Percentiles rank a stretch among this genome's conserved stretches.
Evolutionary conservation across 2,113 vertebrate species (phyloP).

Genomic region (Prunella fulvescens): DNA sequence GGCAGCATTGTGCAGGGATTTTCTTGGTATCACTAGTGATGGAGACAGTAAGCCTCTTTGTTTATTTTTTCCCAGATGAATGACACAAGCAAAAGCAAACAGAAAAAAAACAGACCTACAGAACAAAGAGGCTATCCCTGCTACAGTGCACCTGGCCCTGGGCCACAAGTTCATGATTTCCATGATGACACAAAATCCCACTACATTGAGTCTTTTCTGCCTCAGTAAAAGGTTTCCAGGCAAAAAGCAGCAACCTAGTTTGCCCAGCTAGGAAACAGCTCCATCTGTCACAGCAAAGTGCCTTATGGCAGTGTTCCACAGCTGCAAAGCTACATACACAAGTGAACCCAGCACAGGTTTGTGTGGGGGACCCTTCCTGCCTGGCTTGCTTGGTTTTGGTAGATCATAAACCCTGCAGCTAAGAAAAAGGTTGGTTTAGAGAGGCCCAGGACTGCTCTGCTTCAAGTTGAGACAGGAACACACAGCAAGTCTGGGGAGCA

Average conservation of each 20-base stretch:
- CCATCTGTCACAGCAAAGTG: neutral
- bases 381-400: neutral
- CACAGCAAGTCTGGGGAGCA: neutral
- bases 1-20: neutral
- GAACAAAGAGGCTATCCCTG: neutral
- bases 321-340: neutral
- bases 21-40: neutral
- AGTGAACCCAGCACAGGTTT: neutral
- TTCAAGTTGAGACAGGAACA: neutral
- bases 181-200: neutral
- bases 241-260: neutral
- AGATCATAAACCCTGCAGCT: slow-evolving; percentile 7
- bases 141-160: neutral
- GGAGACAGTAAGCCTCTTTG: neutral
- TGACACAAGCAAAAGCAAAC: neutral
- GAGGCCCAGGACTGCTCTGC: neutral
- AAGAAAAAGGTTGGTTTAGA: neutral
- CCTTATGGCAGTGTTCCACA: neutral
- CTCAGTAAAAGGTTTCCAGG: neutral
- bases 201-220: neutral
- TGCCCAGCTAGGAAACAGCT: neutral
- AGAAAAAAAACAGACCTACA: neutral
- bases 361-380: neutral
- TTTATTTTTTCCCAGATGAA: neutral
- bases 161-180: neutral